Conservation (phyloP, 35 echinoderm and acorn worm genomes). For the Chiridota heheva region DNA sequence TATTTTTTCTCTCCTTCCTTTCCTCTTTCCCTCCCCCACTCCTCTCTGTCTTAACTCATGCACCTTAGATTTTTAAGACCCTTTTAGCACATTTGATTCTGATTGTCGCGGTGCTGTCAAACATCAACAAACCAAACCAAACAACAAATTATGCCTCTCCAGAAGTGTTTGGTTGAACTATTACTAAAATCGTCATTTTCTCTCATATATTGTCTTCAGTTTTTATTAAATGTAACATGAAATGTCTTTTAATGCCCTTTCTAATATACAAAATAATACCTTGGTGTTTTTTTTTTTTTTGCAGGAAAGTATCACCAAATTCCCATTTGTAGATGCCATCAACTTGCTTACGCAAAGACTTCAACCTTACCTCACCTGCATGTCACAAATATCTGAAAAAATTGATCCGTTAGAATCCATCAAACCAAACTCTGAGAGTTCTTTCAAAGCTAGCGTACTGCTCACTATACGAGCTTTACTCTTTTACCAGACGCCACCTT, state of each 20-base stretch:
- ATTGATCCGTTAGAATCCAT: neutral
- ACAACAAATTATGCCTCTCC: neutral
- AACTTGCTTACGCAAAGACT: slow-evolving; percentile 13
- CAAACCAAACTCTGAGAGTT: slow-evolving; percentile 5
- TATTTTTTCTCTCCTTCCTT: too few relatives aligned
- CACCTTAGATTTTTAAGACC: too few relatives aligned
- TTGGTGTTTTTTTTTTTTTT: neutral
- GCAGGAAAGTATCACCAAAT: slow-evolving; percentile 16
- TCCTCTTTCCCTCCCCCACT: too few relatives aligned
- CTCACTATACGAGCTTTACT: slow-evolving; percentile 14
- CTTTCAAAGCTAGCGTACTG: slow-evolving; percentile 26
- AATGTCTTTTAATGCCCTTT: too few relatives aligned
- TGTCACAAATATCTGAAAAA: neutral
- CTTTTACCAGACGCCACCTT: slow-evolving; percentile 5
- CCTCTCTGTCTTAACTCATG: too few relatives aligned
- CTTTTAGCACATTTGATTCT: too few relatives aligned
- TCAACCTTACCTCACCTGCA: slow-evolving; percentile 7
- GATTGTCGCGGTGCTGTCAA: too few relatives aligned
- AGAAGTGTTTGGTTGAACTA: neutral
- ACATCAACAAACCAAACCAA: too few relatives aligned
- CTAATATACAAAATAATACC: too few relatives aligned
- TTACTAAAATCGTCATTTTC: neutral
- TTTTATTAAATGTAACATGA: too few relatives aligned
- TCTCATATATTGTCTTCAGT: neutral
- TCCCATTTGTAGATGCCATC: slow-evolving; percentile 27